phyloP scores from a whole-genome alignment of 2,113 vertebrate species.

The Electrona antarctica region DNA sequence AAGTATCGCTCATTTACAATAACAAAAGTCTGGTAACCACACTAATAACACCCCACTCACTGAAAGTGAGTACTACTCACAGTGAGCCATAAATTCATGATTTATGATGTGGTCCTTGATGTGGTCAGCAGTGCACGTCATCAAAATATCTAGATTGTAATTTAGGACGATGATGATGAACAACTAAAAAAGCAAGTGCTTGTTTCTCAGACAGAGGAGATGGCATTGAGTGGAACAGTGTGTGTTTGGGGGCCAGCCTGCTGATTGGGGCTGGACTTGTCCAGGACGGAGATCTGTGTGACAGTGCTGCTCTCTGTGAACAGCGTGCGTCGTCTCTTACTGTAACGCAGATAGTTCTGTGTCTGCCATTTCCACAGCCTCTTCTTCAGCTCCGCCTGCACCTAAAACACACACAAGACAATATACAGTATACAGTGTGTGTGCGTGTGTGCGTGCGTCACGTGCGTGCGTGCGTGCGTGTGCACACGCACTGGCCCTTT shows the following conservation, averaged over 20 bases:
- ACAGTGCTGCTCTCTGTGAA: conserved; percentile 82
- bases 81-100: conserved; percentile 6
- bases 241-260: conserved; percentile 21
- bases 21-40: too few relatives aligned
- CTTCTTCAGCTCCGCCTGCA: conserved; percentile 83
- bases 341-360: conserved; percentile 76
- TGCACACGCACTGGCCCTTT: not conserved
- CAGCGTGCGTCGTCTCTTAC: conserved; percentile 65
- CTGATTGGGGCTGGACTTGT: conserved; percentile 79
- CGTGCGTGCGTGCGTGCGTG: too few relatives aligned
- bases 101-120: conserved; percentile 16
- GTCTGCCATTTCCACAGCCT: conserved; percentile 78
- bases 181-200: not conserved
- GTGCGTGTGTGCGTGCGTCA: too few relatives aligned
- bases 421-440: too few relatives aligned
- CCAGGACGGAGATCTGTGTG: conserved; percentile 82
- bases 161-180: too few relatives aligned
- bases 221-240: conserved; percentile 20
- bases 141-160: not conserved
- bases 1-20: too few relatives aligned
- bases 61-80: not conserved
- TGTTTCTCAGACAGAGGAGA: conserved; percentile 44
- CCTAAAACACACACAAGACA: conserved; percentile 56
- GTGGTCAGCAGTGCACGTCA: not conserved
- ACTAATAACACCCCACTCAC: too few relatives aligned